phyloP scores from a whole-genome alignment of 2,888 invertebrate genomes.

The Octonoba sinensis region DNA sequence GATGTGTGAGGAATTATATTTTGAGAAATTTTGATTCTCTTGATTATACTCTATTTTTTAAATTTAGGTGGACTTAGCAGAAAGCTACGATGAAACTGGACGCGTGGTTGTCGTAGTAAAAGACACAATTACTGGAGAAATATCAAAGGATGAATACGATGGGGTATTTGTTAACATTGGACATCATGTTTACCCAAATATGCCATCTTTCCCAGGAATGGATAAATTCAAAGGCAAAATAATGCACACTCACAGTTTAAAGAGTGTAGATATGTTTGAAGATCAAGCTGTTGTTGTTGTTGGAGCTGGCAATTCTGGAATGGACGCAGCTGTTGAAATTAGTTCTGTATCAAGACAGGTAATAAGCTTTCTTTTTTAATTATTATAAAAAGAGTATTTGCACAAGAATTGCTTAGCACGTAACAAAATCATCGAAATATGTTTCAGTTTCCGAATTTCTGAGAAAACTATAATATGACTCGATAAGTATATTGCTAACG shows the following conservation, averaged over 20 bases:
- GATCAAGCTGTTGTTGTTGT: constrained; percentile 72
- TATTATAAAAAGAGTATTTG: no score
- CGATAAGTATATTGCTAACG: no score
- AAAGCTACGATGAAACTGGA: constrained; percentile 62
- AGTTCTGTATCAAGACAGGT: constrained; percentile 68
- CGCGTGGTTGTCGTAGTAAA: constrained; percentile 62
- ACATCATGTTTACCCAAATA: constrained; percentile 72
- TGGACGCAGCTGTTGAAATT: constrained; percentile 71
- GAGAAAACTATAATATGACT: no score
- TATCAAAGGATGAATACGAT: constrained; percentile 70
- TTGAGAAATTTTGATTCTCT: not conserved
- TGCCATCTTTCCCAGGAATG: constrained; percentile 71
- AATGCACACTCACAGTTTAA: constrained; percentile 67
- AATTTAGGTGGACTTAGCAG: constrained; percentile 34
- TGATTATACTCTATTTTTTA: not conserved
- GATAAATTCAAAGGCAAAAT: constrained; percentile 69
- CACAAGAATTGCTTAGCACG: no score
- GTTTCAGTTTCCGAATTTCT: no score
- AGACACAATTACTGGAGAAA: constrained; percentile 37
- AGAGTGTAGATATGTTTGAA: constrained; percentile 64
- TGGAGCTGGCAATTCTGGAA: constrained; percentile 74
- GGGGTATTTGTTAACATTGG: constrained; percentile 74
- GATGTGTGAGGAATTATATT: no score
- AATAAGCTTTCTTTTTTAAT: constrained; percentile 24
- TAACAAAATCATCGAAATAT: no score